phyloP scores from a whole-genome alignment of 2,797 vertebrate species.

The Danio tinwini region DNA sequence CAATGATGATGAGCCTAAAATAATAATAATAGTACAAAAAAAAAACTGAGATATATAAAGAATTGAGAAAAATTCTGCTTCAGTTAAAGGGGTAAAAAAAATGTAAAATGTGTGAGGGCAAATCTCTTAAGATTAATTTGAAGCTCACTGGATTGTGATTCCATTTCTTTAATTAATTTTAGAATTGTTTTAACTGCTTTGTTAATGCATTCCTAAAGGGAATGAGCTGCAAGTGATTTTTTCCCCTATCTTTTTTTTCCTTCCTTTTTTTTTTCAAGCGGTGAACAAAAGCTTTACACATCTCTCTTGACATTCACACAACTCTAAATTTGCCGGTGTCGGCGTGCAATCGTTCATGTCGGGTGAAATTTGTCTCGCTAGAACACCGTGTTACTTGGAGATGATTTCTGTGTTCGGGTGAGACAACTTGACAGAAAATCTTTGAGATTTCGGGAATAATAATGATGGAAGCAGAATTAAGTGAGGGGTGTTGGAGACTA shows the following conservation, averaged over 20 bases:
- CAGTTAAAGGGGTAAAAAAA: constrained; percentile 35
- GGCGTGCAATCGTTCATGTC: constrained; percentile 69
- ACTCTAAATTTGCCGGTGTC: constrained; percentile 73
- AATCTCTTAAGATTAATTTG: constrained; percentile 84
- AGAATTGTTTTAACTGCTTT: constrained; percentile 79
- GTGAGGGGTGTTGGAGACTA: constrained; percentile 65
- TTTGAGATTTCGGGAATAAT: constrained; percentile 72
- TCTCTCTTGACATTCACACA: constrained; percentile 79
- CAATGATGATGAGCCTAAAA: constrained; percentile 24
- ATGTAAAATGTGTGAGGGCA: constrained; percentile 71
- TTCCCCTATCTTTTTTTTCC: constrained; percentile 2
- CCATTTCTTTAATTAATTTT: constrained; percentile 81
- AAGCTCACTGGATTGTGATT: constrained; percentile 83
- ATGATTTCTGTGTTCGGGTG: constrained; percentile 69
- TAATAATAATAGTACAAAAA: background rate
- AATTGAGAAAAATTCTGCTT: constrained; percentile 30
- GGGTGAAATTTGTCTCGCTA: constrained; percentile 72
- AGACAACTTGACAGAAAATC: constrained; percentile 75
- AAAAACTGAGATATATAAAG: constrained; percentile 10
- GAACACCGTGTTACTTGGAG: constrained; percentile 72
- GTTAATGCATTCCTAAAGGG: constrained; percentile 81
- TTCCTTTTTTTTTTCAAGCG: constrained; percentile 45
- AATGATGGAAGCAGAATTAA: constrained; percentile 72
- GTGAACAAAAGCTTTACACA: constrained; percentile 78
- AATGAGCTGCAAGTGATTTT: constrained; percentile 74